Conservation (phyloP, 2,888 invertebrate genomes). For the Stenurella melanura region DNA sequence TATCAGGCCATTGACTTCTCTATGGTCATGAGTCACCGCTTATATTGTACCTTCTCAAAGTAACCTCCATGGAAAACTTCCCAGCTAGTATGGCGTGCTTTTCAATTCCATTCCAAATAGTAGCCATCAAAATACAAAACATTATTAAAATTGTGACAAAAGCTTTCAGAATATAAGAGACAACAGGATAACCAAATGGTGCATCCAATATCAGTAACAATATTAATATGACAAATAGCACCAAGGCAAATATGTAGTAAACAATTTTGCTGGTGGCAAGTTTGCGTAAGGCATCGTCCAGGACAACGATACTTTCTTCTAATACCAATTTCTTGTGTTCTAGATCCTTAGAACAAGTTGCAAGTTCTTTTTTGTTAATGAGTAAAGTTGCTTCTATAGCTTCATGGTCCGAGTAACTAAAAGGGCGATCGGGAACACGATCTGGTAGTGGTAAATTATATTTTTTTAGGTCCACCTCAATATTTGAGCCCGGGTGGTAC, state of each 20-base stretch:
- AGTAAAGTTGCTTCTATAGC: slow-evolving; percentile 80
- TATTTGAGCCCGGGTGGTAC: slow-evolving; percentile 74
- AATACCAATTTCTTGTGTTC: slow-evolving; percentile 69
- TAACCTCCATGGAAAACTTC: slow-evolving; percentile 81
- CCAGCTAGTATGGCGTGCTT: slow-evolving; percentile 86
- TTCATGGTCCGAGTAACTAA: slow-evolving; percentile 94
- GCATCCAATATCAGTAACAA: slow-evolving; percentile 74
- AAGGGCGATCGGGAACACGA: slow-evolving; percentile 81
- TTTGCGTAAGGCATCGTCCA: slow-evolving; percentile 75
- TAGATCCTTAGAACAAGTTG: slow-evolving; percentile 46
- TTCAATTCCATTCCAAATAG: slow-evolving; percentile 89
- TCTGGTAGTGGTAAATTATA: slow-evolving; percentile 84
- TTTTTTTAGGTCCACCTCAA: slow-evolving; percentile 73
- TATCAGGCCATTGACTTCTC: background rate
- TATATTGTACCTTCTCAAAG: slow-evolving; percentile 62
- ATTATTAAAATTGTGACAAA: slow-evolving; percentile 79
- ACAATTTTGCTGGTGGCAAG: slow-evolving; percentile 75
- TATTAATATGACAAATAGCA: slow-evolving; percentile 75
- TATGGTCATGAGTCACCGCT: slow-evolving; percentile 37
- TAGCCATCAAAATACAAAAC: slow-evolving; percentile 85
- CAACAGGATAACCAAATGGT: slow-evolving; percentile 71
- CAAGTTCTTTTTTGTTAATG: slow-evolving; percentile 63
- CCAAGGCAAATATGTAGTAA: slow-evolving; percentile 75
- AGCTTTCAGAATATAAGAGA: slow-evolving; percentile 78
- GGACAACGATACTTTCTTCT: slow-evolving; percentile 78